A percentile compares a stretch with the other conserved stretches of the same genome.
These are phyloP conservation scores for Thereva nobilitata DNA, from an alignment of 2,888 invertebrate species.

Conservation along the genomic window DNA sequence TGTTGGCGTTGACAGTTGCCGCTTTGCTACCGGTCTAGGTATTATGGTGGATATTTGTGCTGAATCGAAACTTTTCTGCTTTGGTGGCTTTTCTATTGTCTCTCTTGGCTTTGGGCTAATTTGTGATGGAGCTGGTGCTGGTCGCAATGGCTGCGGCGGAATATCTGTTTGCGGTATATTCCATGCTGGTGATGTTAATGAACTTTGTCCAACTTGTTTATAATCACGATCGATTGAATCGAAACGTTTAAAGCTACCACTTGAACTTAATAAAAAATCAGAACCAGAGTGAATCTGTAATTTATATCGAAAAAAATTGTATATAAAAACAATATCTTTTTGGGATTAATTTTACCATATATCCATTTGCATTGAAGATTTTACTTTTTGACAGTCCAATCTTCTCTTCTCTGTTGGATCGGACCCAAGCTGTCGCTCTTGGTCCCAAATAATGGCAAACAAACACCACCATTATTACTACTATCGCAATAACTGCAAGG, in stretches of 20 bases:
- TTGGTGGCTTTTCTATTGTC: constrained; percentile 44
- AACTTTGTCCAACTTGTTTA: constrained; percentile 59
- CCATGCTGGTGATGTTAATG: constrained; percentile 55
- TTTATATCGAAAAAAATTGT: too few species aligned
- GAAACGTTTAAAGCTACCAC: constrained; percentile 69
- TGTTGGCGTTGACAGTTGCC: constrained; percentile 45
- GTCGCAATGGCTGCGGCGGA: constrained; percentile 69
- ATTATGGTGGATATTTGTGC: constrained; percentile 49
- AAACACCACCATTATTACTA: constrained; percentile 52
- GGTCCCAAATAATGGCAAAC: constrained; percentile 55
- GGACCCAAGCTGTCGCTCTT: constrained; percentile 54
- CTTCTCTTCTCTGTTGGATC: constrained; percentile 57
- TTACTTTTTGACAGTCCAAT: constrained; percentile 57
- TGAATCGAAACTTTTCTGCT: constrained; percentile 1
- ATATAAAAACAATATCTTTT: constrained; percentile 1
- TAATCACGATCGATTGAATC: constrained; percentile 66
- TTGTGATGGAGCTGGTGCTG: constrained; percentile 61
- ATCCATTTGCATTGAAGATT: constrained; percentile 69
- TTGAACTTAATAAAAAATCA: constrained; percentile 65
- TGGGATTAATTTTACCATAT: constrained; percentile 59
- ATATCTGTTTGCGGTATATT: constrained; percentile 58
- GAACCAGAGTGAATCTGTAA: constrained; percentile 67
- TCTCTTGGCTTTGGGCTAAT: constrained; percentile 39
- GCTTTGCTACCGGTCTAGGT: constrained; percentile 54
- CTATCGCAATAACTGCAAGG: constrained; percentile 51